Evolutionary conservation across 1,140 invertebrate species (phyloP), one percentile per base, ranked within the genome.

Genomic region (Myzus persicae): DNA sequence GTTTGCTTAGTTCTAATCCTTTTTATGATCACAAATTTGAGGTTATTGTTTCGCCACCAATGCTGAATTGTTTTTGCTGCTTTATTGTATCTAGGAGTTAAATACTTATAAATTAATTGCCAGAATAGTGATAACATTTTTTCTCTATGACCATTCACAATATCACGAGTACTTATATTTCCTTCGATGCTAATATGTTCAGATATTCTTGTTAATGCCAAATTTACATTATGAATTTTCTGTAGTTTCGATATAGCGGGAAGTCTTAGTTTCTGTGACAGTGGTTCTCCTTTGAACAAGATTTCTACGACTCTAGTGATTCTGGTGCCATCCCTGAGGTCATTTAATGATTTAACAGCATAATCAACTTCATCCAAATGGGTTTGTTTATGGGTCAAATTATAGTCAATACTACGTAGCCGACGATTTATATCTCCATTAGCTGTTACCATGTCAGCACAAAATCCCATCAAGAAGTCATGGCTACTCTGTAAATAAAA

Each of bases 341-440:
- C 97, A 0, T 96, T 95, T 84, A 97, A 95, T 94, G 97, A 97
- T 44, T 96, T 96, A 0, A 99, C 97, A 4, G 97, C 97, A 95
- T 97, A 99, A 95, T 98, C 97, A 95, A 98, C 99, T 95, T 99
- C 98, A 94, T 99, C 97, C 7, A 99, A 95, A 93, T 96, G 97
- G 0, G 96, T 97, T 95, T 99, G 98, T 91, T 97, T 96, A 94
- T 98, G 97, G 31, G 95, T 95, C 0, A 99, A 96, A 1, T 96
- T 95, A 94, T 98, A 99, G 2, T 97, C 97, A 20, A 97, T 95
- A 46, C 96, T 96, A 87, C 96, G 96, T 51, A 99, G 95, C 94
- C 98, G 97, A 94, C 97, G 97, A 0, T 97, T 98, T 20, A 99
- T 96, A 94, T 99, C 98, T 0, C 98, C 98, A 82, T 98, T 97